Base-by-base conservation (phyloP, 2,888 invertebrate species). In the Lydus trimaculatus region DNA sequence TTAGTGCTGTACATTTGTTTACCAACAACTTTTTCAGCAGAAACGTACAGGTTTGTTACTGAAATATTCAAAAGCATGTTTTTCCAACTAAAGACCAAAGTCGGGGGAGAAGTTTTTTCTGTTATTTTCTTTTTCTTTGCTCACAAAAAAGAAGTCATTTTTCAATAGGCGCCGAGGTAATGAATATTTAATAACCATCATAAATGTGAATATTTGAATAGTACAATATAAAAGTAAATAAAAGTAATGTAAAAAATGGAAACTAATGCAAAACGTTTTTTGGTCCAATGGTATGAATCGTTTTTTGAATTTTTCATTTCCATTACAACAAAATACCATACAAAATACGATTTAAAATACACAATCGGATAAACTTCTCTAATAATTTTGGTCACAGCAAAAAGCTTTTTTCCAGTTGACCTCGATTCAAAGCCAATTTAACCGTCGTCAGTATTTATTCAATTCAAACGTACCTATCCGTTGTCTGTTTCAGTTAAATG, bases 11-110 rank as follows among this genome's bases (percentile, higher is more conserved):
- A 48, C 87, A 89, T 78, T 86, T 94, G 72, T 90, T 90, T 82
- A 89, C 90, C 48, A 93, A 92, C 85, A 94, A 94, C 83, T 89
- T 90, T 80, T 91, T 90, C 83, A 88, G 87, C 62, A 89, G 90
- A 79, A 90, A 91, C 71, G 91, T 92, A 20, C 89, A 90, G 88
- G 90, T 90, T 83, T 84, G 73, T 62, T 66, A 61, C 13, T 39
- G 28, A 60, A 61, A 43, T 39, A 59, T 65, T 65, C n/a, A 48
- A 31, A 43, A 31, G 28, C 28, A 7, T 17, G n/a, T 36, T 43
- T 9, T 20, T 17, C 31, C 39, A 28, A 61, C 20, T 61, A 17
- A 61, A 17, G 31, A 59, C 31, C 7, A 9, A 58, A 25, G 3
- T 28, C 11, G n/a, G 17, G 39, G 39, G n/a, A 17, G 5, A 20